A percentile compares a stretch with the other conserved stretches of the same genome.
These are phyloP conservation scores for Sebastes steindachneri DNA, from an alignment of 2,797 vertebrate species.

Conservation along the genomic window DNA sequence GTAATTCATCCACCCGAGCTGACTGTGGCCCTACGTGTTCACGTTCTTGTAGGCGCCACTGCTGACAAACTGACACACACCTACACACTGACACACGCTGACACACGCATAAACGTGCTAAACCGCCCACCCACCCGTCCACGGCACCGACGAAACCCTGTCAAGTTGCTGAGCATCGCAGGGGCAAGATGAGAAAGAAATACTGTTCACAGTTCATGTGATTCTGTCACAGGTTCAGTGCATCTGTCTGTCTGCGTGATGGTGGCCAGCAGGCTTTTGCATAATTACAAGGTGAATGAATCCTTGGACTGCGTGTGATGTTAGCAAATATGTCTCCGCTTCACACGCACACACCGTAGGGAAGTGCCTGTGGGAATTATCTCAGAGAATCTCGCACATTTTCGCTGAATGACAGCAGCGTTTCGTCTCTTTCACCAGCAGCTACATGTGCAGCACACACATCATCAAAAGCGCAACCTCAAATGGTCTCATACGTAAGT, in stretches of 20 bases:
- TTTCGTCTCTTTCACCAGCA: slow-evolving; percentile 8
- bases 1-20: slow-evolving; percentile 62
- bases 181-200: slow-evolving; percentile 48
- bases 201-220: slow-evolving; percentile 45
- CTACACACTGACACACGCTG: slow-evolving; percentile 58
- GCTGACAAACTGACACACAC: slow-evolving; percentile 74
- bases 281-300: slow-evolving; percentile 58
- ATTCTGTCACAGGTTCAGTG: slow-evolving; percentile 48
- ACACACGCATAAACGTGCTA: slow-evolving; percentile 54
- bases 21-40: slow-evolving; percentile 53
- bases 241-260: slow-evolving; percentile 46
- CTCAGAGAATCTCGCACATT: slow-evolving; percentile 17
- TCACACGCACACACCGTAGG: slow-evolving; percentile 2
- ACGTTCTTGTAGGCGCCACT: slow-evolving; percentile 58
- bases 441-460: neutral
- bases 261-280: slow-evolving; percentile 37
- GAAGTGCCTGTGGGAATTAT: slow-evolving; percentile 11
- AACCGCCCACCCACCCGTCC: slow-evolving; percentile 39
- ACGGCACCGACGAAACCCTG: slow-evolving; percentile 26
- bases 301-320: slow-evolving; percentile 45
- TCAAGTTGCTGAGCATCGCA: slow-evolving; percentile 52
- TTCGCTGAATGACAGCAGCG: neutral
- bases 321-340: slow-evolving; percentile 26
- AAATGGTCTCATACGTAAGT: neutral
- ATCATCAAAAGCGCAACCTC: neutral